Base-by-base conservation (phyloP, 2,888 invertebrate species). In the Adela reaumurella region DNA sequence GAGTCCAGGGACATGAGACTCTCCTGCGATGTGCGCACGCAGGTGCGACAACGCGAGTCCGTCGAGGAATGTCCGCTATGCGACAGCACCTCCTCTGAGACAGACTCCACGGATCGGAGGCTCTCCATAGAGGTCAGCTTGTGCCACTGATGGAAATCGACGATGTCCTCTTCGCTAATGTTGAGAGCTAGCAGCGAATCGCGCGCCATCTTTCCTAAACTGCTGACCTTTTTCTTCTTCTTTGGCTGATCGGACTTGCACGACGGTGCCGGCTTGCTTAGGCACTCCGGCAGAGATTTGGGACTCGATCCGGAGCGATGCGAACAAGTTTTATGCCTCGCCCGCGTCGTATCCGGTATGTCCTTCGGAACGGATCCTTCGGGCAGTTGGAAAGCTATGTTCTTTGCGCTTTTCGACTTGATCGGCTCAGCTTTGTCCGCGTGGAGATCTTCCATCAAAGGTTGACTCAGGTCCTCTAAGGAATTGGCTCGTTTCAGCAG, bases 81-180 rank as follows among this genome's bases (percentile, higher is more conserved):
- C 0, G 74, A 74, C 35, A 68, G 69, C 0, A 74, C 74, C 45
- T 78, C 77, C 51, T 80, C 80, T 0, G 78, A 79, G 0, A 80
- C 79, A 0, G 78, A 79, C 28, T 79, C 79, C 2, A 80, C 50
- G 1, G 78, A 78, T 17, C 59, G 62, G 3, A 79, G 52, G 55
- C 78, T 78, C 47, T 80, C 80, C 0, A 77, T 70, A 0, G 78
- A 79, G 0, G 79, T 77, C 1, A 76, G 51, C 54, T 76, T 74
- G 45, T 77, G 74, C 0, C 77, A 74, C 1, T 72, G 58, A 29
- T 77, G 58, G 24, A 78, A 74, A 17, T 79, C 78, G 0, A 73
- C 71, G 2, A 78, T 74, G 14, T 79, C 80, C 2, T 79, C 79
- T 2, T 78, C 78, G 11, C 68, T 71, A 73, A 78, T 76, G 52